A percentile compares a stretch with the other conserved stretches of the same genome.
Conservation (phyloP, 2,888 invertebrate genomes). For the Heliconius charithonia region DNA sequence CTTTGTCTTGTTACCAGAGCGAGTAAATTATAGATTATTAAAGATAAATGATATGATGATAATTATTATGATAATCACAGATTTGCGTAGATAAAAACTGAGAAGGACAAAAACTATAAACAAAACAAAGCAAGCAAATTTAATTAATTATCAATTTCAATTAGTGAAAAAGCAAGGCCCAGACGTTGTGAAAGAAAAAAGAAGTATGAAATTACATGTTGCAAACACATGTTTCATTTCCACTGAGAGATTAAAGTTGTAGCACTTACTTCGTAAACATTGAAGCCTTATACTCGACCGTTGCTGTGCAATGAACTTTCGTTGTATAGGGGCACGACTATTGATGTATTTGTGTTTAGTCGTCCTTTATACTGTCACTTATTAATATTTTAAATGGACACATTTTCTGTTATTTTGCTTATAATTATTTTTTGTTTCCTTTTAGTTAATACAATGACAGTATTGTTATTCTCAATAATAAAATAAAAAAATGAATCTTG, state of each 20-base stretch:
- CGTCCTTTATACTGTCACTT: not conserved
- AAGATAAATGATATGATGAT: no score
- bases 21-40: no score
- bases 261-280: slow-evolving; percentile 24
- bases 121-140: not conserved
- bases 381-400: not conserved
- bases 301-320: slow-evolving; percentile 35
- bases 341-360: not conserved
- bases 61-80: no score
- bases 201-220: slow-evolving; percentile 19
- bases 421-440: not conserved
- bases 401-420: not conserved
- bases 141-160: slow-evolving; percentile 1
- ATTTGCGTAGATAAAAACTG: not conserved
- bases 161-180: not conserved
- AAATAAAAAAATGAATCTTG: not conserved
- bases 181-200: slow-evolving; percentile 14
- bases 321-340: slow-evolving; percentile 29
- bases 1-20: no score
- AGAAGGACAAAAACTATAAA: not conserved
- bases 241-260: slow-evolving; percentile 25
- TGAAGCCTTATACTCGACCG: slow-evolving; percentile 32
- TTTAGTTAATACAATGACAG: not conserved
- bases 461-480: not conserved
- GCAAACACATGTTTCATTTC: slow-evolving; percentile 29